Evolutionary conservation across 1,140 invertebrate species (phyloP), one percentile per base, ranked within the genome.

Genomic region (Macrobrachium rosenbergii): DNA sequence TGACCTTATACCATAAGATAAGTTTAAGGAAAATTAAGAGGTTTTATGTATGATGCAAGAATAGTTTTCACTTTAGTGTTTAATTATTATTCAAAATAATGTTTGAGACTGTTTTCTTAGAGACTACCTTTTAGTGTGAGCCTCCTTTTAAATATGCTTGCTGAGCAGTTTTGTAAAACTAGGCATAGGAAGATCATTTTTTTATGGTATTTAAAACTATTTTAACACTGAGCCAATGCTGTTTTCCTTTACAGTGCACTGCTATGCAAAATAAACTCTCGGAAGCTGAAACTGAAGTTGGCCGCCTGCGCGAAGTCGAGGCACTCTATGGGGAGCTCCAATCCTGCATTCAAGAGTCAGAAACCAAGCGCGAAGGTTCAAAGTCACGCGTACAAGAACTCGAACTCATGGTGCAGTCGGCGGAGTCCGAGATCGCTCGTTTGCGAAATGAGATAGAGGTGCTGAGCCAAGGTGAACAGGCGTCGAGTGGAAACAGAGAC

Each of bases 321-420:
- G 72, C 78, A 17, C 80, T 89, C 17, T 89, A 89, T 62, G 88
- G 88, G 58, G 88, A 89, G 63, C 67, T 89, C 2, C 88, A 89
- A 79, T 76, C 83, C 3, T 89, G 88, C 62, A 86, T 89, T 19
- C 88, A 89, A 72, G 88, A 89, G 60, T 84, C 88, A 0, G 88
- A 89, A 58, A 89, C 88, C 28, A 89, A 89, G 37, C 78, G 88
- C 17, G 88, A 89, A 45, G 88, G 88, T 17, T 89, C 88, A 23
- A 89, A 82, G 28, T 85, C 88, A 5, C 67, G 89, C 7, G 87
- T 90, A 7, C 81, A 86, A 43, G 89, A 90, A 73, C 60, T 90
- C n/a, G 89, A 90, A 23, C 73, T 88, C 16, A 90, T 90, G 89
- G 89, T 90, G 73, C 87, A 88, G 83, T 87, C 83, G 60, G 89